phyloP scores from a whole-genome alignment of 2,797 vertebrate genomes.

The Rhabdomys pumilio region DNA sequence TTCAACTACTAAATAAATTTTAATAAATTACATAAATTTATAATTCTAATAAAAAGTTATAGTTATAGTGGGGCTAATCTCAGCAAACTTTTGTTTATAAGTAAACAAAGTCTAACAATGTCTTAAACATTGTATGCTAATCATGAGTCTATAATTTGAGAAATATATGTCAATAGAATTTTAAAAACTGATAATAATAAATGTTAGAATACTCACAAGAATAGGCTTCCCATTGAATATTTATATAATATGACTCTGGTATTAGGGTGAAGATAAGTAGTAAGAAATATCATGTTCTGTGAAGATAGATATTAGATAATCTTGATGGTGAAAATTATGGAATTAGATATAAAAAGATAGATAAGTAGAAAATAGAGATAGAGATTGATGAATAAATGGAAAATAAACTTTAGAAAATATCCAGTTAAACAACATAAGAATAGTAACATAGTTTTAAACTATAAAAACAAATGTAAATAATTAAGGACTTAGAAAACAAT shows the following conservation, averaged over 20 bases:
- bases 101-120: background rate
- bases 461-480: slow-evolving; percentile 8
- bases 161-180: background rate
- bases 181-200: slow-evolving; percentile 15
- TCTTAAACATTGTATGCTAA: background rate
- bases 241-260: background rate
- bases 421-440: background rate
- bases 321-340: background rate
- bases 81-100: slow-evolving; percentile 15
- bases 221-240: background rate
- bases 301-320: background rate
- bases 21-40: background rate
- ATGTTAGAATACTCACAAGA: background rate
- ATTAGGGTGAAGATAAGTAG: background rate
- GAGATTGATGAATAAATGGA: background rate
- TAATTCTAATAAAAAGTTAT: background rate
- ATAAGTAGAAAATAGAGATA: slow-evolving; percentile 12
- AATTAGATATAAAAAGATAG: background rate
- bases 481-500: background rate
- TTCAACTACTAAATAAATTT: background rate
- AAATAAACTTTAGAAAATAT: background rate
- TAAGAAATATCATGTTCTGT: background rate
- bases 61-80: slow-evolving; percentile 8
- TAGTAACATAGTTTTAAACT: background rate
- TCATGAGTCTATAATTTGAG: background rate